Conservation (phyloP, 2,888 invertebrate genomes). For the Cantharis nigra region DNA sequence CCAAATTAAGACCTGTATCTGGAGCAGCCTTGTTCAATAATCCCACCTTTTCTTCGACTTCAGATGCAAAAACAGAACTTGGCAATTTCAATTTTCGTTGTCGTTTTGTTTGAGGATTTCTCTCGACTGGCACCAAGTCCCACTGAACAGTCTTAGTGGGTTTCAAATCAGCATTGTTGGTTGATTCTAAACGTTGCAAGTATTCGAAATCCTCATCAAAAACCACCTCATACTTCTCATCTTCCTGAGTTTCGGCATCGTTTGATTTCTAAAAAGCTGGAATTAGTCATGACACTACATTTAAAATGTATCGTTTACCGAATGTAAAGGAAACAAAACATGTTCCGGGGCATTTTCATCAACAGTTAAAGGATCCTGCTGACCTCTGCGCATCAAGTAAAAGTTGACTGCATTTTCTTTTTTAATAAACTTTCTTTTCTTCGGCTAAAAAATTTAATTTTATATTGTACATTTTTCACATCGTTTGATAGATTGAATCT, state of each 20-base stretch:
- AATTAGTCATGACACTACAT: not conserved
- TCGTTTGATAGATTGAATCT: not conserved
- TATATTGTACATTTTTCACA: not conserved
- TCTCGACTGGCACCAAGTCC: constrained; percentile 58
- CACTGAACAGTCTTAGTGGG: not conserved
- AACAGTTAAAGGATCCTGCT: constrained; percentile 86
- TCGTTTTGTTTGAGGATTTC: constrained; percentile 48
- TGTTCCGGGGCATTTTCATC: constrained; percentile 89
- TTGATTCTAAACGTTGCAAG: constrained; percentile 83
- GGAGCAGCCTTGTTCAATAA: constrained; percentile 79
- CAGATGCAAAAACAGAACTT: constrained; percentile 86
- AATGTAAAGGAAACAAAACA: constrained; percentile 72
- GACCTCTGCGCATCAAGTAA: constrained; percentile 90
- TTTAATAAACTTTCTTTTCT: constrained; percentile 85
- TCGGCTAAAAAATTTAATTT: constrained; percentile 58
- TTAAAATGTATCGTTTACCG: not conserved
- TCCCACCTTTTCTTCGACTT: constrained; percentile 83
- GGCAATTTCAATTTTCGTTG: constrained; percentile 61
- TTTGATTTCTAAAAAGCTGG: not conserved
- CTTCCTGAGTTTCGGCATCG: constrained; percentile 68
- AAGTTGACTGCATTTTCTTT: constrained; percentile 91
- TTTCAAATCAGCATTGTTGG: constrained; percentile 54
- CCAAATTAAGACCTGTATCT: constrained; percentile 60
- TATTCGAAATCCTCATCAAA: constrained; percentile 97
- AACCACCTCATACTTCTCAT: constrained; percentile 86